These are phyloP conservation scores for Heliconius sara DNA, from an alignment of 2,888 invertebrate species.

Conservation along the genomic window DNA sequence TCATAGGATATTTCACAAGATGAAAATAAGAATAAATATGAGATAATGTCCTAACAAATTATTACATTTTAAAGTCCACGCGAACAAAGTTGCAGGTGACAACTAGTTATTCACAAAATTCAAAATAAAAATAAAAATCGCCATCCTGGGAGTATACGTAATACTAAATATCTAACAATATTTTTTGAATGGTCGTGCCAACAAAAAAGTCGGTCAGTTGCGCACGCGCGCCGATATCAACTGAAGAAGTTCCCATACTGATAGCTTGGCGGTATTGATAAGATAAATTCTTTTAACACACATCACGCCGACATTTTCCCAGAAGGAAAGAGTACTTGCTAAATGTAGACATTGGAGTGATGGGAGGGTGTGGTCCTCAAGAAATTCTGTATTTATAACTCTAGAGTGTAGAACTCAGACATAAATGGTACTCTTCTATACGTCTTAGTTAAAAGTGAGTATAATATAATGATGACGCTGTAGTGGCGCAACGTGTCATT, in stretches of 20 bases:
- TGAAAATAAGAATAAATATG: not conserved
- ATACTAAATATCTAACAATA: conserved; percentile 9
- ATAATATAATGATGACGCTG: too few species aligned
- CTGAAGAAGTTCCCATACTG: conserved; percentile 45
- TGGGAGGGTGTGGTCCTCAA: conserved; percentile 35
- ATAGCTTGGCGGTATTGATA: conserved; percentile 45
- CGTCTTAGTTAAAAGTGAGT: too few species aligned
- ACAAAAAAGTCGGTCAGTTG: conserved; percentile 31
- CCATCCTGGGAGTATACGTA: not conserved
- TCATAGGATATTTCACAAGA: too few species aligned
- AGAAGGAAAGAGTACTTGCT: not conserved
- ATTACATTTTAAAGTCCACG: not conserved
- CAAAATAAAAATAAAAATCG: not conserved
- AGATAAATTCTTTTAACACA: conserved; percentile 41
- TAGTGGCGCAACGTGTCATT: too few species aligned
- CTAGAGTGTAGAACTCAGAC: too few species aligned
- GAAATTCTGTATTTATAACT: not conserved
- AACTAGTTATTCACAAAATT: not conserved
- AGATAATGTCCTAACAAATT: not conserved
- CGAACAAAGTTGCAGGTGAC: too few species aligned
- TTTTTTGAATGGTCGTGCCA: conserved; percentile 7
- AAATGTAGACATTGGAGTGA: not conserved
- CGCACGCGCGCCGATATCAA: conserved; percentile 39
- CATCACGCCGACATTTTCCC: conserved; percentile 15
- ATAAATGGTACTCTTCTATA: too few species aligned